These are phyloP conservation scores for Rhinopithecus roxellana DNA, from an alignment of 2,113 vertebrate species.

Conservation along the genomic window DNA sequence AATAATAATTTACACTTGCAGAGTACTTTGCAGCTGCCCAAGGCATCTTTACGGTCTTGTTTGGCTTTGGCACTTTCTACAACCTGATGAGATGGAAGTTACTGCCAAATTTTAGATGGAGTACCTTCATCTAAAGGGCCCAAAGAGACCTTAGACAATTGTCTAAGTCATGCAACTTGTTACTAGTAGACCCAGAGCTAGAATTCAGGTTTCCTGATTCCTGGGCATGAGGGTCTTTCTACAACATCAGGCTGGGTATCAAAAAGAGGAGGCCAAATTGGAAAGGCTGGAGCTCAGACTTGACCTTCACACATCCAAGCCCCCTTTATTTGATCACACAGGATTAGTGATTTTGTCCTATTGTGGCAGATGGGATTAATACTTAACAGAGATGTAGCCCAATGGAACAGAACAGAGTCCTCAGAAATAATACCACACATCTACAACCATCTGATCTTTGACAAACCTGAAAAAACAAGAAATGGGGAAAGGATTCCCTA, in stretches of 20 bases:
- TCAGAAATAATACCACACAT: too few relatives aligned
- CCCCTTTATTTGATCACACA: neutral
- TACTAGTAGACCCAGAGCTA: neutral
- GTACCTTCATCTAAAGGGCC: neutral
- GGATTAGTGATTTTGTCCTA: neutral
- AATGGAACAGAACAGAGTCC: too few relatives aligned
- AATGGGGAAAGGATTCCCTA: too few relatives aligned
- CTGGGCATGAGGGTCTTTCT: neutral
- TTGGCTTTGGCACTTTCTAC: neutral
- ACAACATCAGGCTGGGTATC: neutral
- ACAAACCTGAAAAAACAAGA: too few relatives aligned
- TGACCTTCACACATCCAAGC: accelerated
- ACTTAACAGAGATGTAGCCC: too few relatives aligned
- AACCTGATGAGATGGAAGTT: neutral
- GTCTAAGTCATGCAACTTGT: neutral
- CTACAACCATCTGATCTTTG: too few relatives aligned
- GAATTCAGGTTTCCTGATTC: neutral
- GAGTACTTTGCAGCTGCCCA: neutral
- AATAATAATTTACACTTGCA: neutral
- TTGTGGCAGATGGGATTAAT: neutral
- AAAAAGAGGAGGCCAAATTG: neutral
- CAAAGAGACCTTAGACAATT: neutral
- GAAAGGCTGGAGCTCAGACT: neutral
- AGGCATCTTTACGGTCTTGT: neutral
- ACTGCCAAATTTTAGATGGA: neutral